Conservation (phyloP, 2,888 invertebrate genomes). For the Scaptomyza tumidula region DNA sequence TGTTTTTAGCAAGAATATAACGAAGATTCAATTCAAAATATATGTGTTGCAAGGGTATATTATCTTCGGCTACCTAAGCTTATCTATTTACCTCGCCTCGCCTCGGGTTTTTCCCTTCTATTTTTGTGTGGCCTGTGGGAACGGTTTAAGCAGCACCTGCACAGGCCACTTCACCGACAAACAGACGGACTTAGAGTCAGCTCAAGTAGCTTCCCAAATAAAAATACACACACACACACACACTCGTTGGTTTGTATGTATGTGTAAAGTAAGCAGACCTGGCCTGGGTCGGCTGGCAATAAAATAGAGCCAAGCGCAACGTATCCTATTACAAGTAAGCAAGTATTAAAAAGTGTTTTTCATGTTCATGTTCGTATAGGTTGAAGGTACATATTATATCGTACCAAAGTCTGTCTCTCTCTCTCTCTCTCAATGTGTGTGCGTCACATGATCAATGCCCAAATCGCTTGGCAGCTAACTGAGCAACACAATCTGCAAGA, state of each 20-base stretch:
- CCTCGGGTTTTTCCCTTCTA: neutral
- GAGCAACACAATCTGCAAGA: conserved; percentile 37
- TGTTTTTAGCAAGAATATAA: neutral
- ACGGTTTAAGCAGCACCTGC: conserved; percentile 30
- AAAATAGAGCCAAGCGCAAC: conserved; percentile 14
- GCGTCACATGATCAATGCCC: conserved; percentile 35
- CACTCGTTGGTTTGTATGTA: neutral
- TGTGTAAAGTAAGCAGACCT: conserved; percentile 4
- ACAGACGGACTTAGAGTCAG: neutral
- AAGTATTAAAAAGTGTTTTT: conserved; percentile 18
- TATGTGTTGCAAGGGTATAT: neutral
- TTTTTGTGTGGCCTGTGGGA: conserved; percentile 18
- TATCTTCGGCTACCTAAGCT: neutral
- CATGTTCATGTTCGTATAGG: conserved; percentile 3
- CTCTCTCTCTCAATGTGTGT: neutral
- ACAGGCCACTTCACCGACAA: conserved; percentile 1
- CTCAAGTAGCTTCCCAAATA: conserved; percentile 15
- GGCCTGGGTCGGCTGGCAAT: neutral
- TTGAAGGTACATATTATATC: neutral
- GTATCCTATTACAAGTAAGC: conserved; percentile 46
- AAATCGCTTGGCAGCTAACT: conserved; percentile 27
- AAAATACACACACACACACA: neutral
- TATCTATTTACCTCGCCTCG: neutral
- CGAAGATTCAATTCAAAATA: neutral
- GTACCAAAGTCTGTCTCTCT: too few species aligned